Base-by-base conservation (phyloP, 2,888 invertebrate genomes). In the Caenorhabditis afra region DNA sequence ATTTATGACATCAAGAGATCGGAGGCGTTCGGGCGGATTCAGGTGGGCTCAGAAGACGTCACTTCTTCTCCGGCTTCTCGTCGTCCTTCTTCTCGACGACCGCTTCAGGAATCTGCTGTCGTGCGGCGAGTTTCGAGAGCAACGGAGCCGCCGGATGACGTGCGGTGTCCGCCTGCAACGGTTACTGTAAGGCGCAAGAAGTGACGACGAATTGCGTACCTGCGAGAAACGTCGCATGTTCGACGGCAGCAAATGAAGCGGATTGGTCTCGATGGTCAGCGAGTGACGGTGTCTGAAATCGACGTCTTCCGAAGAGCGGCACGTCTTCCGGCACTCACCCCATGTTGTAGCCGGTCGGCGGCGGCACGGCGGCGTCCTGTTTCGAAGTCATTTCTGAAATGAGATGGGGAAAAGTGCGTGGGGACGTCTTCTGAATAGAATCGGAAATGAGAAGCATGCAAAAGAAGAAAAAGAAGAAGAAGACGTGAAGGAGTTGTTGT, bases 261-360 rank as follows among this genome's bases (percentile, higher is more conserved):
- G 86, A 70, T 86, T 86, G 52, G 86, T 85, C 74, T 86, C 86
- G 71, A 86, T 86, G 29, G 86, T 86, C 75, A 86, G 58, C 18
- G 86, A 86, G 59, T 86, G 86, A 50, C 86, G 86, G 55, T 85
- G 86, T 23, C 86, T 86, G 76, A 50, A 83, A 66, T n/a, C 8
- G 50, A 37, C 14, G 39, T 37, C 20, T 65, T 41, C 44, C 49
- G 47, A n/a, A 12, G n/a, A n/a, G 3, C 7, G 29, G 29, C 29
- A 29, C 29, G 29, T 3, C 7, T 3, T 7, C 29, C 3, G 7
- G 29, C 7, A 57, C 14, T 14, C 23, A 74, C 74, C 74, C 75
- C 67, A 67, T 75, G 29, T 75, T 75, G 49, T 61, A 75, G 1
- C 61, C 62, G 39, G 66, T 57, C 39, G 75, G 55, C 41, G 67